Evolutionary conservation across 53 echinoderm and acorn worm genomes (phyloP).

Genomic region (Mesocentrotus franciscanus): DNA sequence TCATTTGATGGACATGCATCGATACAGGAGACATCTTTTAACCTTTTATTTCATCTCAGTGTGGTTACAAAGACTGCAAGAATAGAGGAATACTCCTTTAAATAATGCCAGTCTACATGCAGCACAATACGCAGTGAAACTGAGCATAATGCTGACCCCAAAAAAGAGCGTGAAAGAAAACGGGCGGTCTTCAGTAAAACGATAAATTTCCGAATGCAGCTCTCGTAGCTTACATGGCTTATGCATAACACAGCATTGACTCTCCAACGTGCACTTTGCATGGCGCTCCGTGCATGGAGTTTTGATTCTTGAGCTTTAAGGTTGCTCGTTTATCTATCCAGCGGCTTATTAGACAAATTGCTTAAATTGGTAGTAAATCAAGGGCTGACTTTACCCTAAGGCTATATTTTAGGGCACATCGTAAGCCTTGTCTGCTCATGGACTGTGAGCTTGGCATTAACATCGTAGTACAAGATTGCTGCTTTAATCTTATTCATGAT

Average conservation of each 20-base stretch:
- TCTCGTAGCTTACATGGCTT: neutral
- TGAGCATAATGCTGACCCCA: neutral
- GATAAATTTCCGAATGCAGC: neutral
- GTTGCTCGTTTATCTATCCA: slow-evolving; percentile 47
- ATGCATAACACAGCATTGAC: neutral
- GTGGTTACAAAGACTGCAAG: neutral
- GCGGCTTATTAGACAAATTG: slow-evolving; percentile 59
- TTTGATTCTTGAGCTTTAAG: slow-evolving; percentile 18
- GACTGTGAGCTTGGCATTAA: neutral
- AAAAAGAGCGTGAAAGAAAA: neutral
- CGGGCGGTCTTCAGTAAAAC: neutral
- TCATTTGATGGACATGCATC: neutral
- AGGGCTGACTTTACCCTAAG: neutral
- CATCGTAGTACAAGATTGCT: neutral
- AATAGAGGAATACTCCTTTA: neutral
- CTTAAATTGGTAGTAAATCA: slow-evolving; percentile 57
- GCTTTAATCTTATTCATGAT: neutral
- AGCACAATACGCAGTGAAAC: neutral
- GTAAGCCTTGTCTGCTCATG: slow-evolving; percentile 17
- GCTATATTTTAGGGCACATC: slow-evolving; percentile 13
- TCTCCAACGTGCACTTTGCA: slow-evolving; percentile 34
- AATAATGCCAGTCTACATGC: neutral
- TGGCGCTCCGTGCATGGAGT: neutral
- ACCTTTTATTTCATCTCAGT: neutral
- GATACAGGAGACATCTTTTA: neutral